Conservation (phyloP, 2,888 invertebrate species). For the Exocentrus adspersus region DNA sequence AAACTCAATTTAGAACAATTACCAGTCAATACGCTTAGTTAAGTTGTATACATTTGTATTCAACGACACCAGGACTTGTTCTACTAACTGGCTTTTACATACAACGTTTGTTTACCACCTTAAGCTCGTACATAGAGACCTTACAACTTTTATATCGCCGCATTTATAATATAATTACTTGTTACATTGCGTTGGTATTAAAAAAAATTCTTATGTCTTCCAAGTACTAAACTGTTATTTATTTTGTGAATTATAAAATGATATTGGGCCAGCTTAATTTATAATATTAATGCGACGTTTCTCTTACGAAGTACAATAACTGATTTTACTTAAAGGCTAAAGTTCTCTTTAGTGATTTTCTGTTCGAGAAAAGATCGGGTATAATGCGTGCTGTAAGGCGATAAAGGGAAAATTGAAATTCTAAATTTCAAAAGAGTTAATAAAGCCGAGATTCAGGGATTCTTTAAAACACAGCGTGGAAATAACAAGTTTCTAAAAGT, state of each 20-base stretch:
- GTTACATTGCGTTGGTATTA: no score
- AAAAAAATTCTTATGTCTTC: no score
- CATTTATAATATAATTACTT: no score
- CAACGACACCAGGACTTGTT: background rate
- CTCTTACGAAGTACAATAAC: conserved; percentile 34
- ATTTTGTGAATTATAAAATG: no score
- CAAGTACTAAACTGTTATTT: no score
- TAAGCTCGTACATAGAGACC: no score
- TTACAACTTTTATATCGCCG: no score
- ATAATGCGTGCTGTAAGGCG: conserved; percentile 59
- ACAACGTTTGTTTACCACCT: no score
- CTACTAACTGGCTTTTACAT: no score
- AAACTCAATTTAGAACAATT: conserved; percentile 30
- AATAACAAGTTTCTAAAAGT: conserved; percentile 54
- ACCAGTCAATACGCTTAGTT: conserved; percentile 15
- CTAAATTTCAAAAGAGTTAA: conserved; percentile 60
- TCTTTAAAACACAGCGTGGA: conserved; percentile 51
- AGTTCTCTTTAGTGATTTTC: conserved; percentile 42
- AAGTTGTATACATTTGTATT: background rate
- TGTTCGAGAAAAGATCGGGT: conserved; percentile 47
- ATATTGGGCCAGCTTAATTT: no score
- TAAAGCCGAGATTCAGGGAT: conserved; percentile 41
- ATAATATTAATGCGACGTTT: no score
- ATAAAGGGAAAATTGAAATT: conserved; percentile 63
- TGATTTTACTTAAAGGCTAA: conserved; percentile 45